These are phyloP conservation scores for Tribolium freemani DNA, from an alignment of 2,888 invertebrate genomes.

Conservation along the genomic window DNA sequence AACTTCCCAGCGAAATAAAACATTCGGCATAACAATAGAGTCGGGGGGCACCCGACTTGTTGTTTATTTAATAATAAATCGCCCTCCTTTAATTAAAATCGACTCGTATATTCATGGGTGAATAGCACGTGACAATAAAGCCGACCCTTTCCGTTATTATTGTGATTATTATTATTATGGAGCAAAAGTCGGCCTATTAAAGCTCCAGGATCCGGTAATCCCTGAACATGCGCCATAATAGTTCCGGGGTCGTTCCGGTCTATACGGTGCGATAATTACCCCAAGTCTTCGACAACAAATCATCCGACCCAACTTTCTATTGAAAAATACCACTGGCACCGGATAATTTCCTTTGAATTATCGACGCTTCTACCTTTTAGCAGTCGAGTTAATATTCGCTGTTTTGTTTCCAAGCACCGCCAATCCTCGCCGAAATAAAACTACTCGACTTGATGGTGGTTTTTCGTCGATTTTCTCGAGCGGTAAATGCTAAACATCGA, in stretches of 20 bases:
- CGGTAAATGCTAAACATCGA: slow-evolving; percentile 25
- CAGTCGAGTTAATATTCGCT: slow-evolving; percentile 5
- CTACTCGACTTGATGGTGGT: slow-evolving; percentile 7
- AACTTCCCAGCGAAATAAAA: slow-evolving; percentile 10
- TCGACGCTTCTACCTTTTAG: not conserved
- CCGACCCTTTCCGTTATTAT: slow-evolving; percentile 28
- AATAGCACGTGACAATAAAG: slow-evolving; percentile 33
- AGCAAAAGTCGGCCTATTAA: slow-evolving; percentile 10
- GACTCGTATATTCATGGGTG: slow-evolving; percentile 23
- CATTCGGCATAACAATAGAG: slow-evolving; percentile 19
- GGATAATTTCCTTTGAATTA: slow-evolving; percentile 16
- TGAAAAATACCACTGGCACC: slow-evolving; percentile 1
- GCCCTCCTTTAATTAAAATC: slow-evolving; percentile 28
- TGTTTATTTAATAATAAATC: slow-evolving; percentile 34
- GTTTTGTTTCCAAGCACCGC: not conserved
- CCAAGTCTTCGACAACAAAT: slow-evolving; percentile 1
- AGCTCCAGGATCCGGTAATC: slow-evolving; percentile 25
- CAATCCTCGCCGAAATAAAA: not conserved
- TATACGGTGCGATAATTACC: slow-evolving; percentile 14
- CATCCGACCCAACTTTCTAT: not conserved
- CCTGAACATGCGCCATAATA: slow-evolving; percentile 22
- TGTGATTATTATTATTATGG: slow-evolving; percentile 19
- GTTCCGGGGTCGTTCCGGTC: slow-evolving; percentile 11
- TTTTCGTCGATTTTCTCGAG: not conserved
- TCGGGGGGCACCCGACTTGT: not conserved